phyloP scores from a whole-genome alignment of 2,888 invertebrate species.

The Galerucella calmariensis region DNA sequence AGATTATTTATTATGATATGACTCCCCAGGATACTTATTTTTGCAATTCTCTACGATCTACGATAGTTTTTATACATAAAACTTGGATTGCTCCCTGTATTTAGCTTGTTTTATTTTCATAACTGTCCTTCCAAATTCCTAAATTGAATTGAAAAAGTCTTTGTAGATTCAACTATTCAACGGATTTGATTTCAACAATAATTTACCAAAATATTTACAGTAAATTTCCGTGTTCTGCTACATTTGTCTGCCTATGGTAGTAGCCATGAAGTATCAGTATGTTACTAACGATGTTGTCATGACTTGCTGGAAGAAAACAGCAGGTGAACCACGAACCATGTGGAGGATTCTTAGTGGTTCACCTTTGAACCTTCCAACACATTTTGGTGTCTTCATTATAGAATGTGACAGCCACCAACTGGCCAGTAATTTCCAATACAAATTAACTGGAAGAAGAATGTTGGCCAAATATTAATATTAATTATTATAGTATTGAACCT shows the following conservation, averaged over 20 bases:
- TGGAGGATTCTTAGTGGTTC: conserved; percentile 43
- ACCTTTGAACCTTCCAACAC: conserved; percentile 45
- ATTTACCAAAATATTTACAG: too few relatives aligned
- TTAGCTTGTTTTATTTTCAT: too few relatives aligned
- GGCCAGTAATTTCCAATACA: conserved; percentile 37
- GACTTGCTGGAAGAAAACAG: conserved; percentile 52
- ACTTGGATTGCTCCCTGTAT: too few relatives aligned
- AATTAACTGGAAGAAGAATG: not conserved
- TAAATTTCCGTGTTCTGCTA: not conserved
- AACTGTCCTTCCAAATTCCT: too few relatives aligned
- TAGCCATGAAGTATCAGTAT: conserved; percentile 41
- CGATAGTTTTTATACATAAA: too few relatives aligned
- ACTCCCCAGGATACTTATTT: too few relatives aligned
- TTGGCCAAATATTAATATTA: not conserved
- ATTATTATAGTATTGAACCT: too few relatives aligned
- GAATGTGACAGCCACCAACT: conserved; percentile 42
- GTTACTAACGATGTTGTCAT: conserved; percentile 55
- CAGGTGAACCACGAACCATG: conserved; percentile 53
- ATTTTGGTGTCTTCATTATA: conserved; percentile 42
- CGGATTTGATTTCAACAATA: too few relatives aligned
- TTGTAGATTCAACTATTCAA: too few relatives aligned
- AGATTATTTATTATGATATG: too few relatives aligned
- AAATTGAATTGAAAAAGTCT: too few relatives aligned
- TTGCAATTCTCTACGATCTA: too few relatives aligned
- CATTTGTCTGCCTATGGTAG: conserved; percentile 28